Evolutionary conservation across 2,888 invertebrate genomes (phyloP).

Genomic region (Celastrina argiolus): DNA sequence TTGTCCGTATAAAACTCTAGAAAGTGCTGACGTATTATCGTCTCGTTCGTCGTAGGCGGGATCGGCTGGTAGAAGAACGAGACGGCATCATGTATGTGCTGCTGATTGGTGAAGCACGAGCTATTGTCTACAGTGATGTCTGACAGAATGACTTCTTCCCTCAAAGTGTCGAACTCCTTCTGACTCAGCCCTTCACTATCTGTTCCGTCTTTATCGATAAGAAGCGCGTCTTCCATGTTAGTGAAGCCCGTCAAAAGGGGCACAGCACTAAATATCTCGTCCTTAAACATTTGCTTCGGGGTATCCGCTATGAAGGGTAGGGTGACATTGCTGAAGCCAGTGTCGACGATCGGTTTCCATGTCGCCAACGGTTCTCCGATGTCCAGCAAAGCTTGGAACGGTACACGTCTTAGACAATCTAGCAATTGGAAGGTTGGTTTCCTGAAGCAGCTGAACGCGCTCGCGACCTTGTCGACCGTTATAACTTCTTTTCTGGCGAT

Average conservation of each 20-base stretch:
- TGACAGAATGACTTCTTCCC: constrained; percentile 79
- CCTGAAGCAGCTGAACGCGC: constrained; percentile 82
- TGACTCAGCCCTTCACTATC: constrained; percentile 79
- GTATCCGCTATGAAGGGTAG: constrained; percentile 82
- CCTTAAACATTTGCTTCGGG: constrained; percentile 80
- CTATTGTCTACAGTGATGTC: constrained; percentile 79
- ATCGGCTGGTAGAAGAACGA: constrained; percentile 86
- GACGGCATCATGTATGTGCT: constrained; percentile 84
- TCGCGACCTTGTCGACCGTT: constrained; percentile 81
- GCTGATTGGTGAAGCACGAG: constrained; percentile 79
- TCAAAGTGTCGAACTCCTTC: constrained; percentile 79
- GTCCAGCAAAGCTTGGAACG: constrained; percentile 79
- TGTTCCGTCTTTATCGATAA: constrained; percentile 76
- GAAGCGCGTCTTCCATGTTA: constrained; percentile 87
- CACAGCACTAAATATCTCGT: constrained; percentile 80
- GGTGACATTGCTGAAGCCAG: constrained; percentile 81
- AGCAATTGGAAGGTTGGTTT: constrained; percentile 82
- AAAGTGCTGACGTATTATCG: constrained; percentile 80
- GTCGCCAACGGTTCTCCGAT: constrained; percentile 78
- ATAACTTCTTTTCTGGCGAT: constrained; percentile 79
- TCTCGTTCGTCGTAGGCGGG: constrained; percentile 79
- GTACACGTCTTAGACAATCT: constrained; percentile 82
- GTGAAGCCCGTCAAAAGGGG: constrained; percentile 88
- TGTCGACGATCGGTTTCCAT: constrained; percentile 89
- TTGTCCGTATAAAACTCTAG: constrained; percentile 87